A percentile compares a stretch with the other conserved stretches of the same genome.
Conservation (phyloP, 1,140 invertebrate genomes). For the Asbolus verrucosus region DNA sequence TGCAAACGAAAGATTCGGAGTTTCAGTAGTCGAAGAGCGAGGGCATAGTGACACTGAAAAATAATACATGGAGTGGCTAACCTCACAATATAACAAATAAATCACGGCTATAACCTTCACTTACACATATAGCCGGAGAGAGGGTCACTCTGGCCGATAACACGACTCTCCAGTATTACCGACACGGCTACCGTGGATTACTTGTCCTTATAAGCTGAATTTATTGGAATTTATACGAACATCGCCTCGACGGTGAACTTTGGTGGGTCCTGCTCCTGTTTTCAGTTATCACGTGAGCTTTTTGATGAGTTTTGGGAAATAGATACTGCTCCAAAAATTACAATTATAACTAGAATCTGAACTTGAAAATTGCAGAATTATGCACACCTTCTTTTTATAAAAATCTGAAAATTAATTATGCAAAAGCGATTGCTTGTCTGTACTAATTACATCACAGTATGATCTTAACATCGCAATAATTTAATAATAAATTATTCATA, state of each 20-base stretch:
- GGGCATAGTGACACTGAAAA: constrained; percentile 32
- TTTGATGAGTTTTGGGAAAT: constrained; percentile 4
- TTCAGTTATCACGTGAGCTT: constrained; percentile 25
- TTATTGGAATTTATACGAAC: constrained; percentile 53
- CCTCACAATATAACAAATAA: constrained; percentile 41
- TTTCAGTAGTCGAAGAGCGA: constrained; percentile 10
- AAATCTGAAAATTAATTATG: too few species aligned
- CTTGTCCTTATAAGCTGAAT: constrained; percentile 54
- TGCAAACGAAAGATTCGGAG: constrained; percentile 16
- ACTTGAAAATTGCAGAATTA: too few species aligned
- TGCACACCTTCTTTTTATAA: too few species aligned
- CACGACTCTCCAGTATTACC: constrained; percentile 48
- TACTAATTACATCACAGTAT: too few species aligned
- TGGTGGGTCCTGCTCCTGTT: constrained; percentile 20
- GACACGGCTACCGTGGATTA: constrained; percentile 56
- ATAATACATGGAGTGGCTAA: constrained; percentile 31
- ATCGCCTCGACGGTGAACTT: constrained; percentile 15
- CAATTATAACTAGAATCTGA: too few species aligned
- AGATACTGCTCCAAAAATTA: too few species aligned
- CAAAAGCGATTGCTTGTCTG: too few species aligned
- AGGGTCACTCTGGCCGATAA: constrained; percentile 48
- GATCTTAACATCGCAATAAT: background rate
- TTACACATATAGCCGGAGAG: constrained; percentile 36
- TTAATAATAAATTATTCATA: constrained; percentile 29
- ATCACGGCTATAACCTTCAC: constrained; percentile 26